Evolutionary conservation across 2,888 invertebrate genomes (phyloP).

Genomic region (Euzetes globulus): DNA sequence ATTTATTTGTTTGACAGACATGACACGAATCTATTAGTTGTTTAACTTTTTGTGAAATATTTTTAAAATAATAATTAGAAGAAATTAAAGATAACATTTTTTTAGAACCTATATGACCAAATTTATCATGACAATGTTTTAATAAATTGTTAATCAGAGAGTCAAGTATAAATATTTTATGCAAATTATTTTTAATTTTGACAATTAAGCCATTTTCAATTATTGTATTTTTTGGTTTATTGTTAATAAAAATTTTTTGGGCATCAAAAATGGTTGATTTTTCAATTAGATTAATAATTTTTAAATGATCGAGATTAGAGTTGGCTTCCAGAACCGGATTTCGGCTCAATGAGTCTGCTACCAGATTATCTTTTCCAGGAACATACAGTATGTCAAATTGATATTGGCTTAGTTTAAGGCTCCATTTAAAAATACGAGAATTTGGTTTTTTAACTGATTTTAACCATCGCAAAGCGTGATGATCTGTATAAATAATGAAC

Average conservation of each 20-base stretch:
- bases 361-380: slow-evolving; percentile 37
- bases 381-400: slow-evolving; percentile 39
- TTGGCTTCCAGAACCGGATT: not conserved
- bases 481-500: slow-evolving; percentile 22
- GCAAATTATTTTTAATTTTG: not conserved
- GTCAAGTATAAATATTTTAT: not conserved
- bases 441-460: not conserved
- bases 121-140: not conserved
- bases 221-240: not conserved
- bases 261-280: not conserved
- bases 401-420: slow-evolving; percentile 35
- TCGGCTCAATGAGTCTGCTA: slow-evolving; percentile 39
- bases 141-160: not conserved
- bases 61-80: not conserved
- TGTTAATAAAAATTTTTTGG: not conserved
- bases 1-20: slow-evolving; percentile 18
- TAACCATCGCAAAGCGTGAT: slow-evolving; percentile 16
- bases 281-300: slow-evolving; percentile 3
- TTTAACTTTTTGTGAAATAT: not conserved
- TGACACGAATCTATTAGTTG: not conserved
- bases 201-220: not conserved
- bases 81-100: not conserved
- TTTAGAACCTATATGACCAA: slow-evolving; percentile 30
- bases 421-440: slow-evolving; percentile 24
- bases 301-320: not conserved